These are phyloP conservation scores for Genyomyrus donnyi DNA, from an alignment of 2,113 vertebrate genomes.

Conservation along the genomic window DNA sequence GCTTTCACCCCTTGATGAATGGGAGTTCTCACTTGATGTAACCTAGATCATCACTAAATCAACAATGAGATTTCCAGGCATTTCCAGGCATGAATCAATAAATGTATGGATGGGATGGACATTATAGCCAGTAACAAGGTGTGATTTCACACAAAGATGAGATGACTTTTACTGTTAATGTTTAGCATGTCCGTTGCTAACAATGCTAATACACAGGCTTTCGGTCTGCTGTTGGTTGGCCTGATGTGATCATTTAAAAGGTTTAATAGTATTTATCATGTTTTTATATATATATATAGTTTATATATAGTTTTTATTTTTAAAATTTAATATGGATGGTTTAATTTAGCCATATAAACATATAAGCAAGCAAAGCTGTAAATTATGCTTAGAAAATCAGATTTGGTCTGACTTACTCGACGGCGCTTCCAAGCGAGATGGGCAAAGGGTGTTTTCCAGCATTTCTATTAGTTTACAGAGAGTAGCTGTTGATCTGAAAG, in stretches of 20 bases:
- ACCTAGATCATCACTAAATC: slow-evolving; percentile 63
- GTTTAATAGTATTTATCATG: neutral
- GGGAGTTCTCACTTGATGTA: slow-evolving; percentile 70
- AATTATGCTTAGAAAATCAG: neutral
- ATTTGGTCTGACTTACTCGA: neutral
- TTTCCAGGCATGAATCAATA: slow-evolving; percentile 63
- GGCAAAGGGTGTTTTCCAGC: neutral
- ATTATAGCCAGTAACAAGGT: neutral
- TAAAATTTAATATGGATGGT: neutral
- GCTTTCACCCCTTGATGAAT: slow-evolving; percentile 70
- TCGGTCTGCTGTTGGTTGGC: neutral
- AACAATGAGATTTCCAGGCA: slow-evolving; percentile 62
- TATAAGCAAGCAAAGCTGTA: neutral
- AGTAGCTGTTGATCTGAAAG: neutral
- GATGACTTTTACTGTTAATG: neutral
- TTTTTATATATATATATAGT: too few relatives aligned
- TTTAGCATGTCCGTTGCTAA: neutral
- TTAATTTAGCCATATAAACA: neutral
- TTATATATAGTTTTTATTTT: neutral
- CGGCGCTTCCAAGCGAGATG: neutral
- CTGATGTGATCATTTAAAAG: neutral
- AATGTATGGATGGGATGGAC: slow-evolving; percentile 28
- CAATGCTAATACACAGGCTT: neutral
- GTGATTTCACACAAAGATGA: slow-evolving; percentile 21
- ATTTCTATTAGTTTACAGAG: neutral